Percentiles rank a stretch among this genome's conserved stretches.
These are phyloP conservation scores for Drosophila mayri DNA, from an alignment of 1,140 invertebrate genomes.

Conservation along the genomic window DNA sequence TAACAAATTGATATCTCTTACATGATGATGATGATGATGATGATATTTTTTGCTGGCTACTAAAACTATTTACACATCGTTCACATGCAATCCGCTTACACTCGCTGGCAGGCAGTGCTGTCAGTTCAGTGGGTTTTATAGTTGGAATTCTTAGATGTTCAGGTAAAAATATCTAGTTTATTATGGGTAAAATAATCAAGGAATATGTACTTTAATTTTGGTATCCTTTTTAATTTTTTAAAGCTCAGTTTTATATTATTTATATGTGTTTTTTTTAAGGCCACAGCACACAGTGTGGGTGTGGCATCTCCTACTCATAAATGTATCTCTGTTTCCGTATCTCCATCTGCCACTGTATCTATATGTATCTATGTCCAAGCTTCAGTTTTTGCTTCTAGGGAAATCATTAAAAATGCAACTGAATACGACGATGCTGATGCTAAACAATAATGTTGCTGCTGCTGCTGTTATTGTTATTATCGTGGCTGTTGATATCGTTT, in stretches of 20 bases:
- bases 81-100: conserved; percentile 37
- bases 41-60: conserved; percentile 32
- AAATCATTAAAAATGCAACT: conserved; percentile 75
- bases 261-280: background rate
- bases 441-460: conserved; percentile 34
- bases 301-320: conserved; percentile 28
- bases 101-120: background rate
- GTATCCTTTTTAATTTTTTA: background rate
- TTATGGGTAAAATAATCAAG: too few species aligned
- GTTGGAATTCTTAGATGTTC: background rate
- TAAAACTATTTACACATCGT: conserved; percentile 59
- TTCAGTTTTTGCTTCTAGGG: conserved; percentile 52
- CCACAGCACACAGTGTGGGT: background rate
- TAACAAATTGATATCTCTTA: conserved; percentile 70
- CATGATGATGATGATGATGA: conserved; percentile 41
- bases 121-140: background rate
- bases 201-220: too few species aligned
- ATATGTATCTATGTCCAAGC: conserved; percentile 17
- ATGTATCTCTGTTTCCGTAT: conserved; percentile 27
- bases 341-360: conserved; percentile 7
- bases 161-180: background rate
- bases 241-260: background rate
- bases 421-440: conserved; percentile 47
- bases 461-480: conserved; percentile 28
- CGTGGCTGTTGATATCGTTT: conserved; percentile 62